These are phyloP conservation scores for Xiphophorus hellerii DNA, from an alignment of 2,113 vertebrate species.

Conservation along the genomic window DNA sequence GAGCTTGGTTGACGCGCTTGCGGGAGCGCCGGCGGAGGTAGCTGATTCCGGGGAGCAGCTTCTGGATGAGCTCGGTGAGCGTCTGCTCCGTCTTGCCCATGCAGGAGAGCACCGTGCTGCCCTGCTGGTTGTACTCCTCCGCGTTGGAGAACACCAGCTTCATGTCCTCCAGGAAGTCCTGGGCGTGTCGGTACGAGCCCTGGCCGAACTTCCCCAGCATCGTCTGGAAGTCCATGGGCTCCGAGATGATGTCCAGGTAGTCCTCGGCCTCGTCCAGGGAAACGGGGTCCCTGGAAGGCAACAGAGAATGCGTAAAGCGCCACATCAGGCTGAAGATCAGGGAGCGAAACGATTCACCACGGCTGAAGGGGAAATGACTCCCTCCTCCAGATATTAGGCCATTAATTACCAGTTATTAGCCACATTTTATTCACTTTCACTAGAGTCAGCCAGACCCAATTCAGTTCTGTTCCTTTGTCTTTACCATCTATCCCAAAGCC, in stretches of 20 bases:
- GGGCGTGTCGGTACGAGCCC: conserved; percentile 85
- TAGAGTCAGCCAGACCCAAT: no score
- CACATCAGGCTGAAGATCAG: neutral
- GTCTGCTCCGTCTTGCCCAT: conserved; percentile 92
- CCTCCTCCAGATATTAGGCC: no score
- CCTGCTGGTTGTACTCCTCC: conserved; percentile 91
- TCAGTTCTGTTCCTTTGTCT: no score
- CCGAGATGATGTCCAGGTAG: conserved; percentile 91
- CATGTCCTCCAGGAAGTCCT: conserved; percentile 91
- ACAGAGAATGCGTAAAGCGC: neutral
- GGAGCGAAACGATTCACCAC: neutral
- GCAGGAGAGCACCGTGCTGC: conserved; percentile 89
- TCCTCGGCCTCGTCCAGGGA: conserved; percentile 91
- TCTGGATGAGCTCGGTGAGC: conserved; percentile 89
- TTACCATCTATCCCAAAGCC: no score
- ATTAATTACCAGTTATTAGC: no score
- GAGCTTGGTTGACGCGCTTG: conserved; percentile 74
- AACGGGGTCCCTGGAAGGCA: conserved; percentile 89
- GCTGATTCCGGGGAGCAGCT: conserved; percentile 88
- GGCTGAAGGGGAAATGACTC: no score
- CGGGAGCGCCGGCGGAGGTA: conserved; percentile 88
- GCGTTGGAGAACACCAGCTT: conserved; percentile 96
- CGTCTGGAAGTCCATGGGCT: conserved; percentile 96
- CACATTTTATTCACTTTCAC: no score
- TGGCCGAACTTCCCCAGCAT: conserved; percentile 91